Evolutionary conservation across 2,888 invertebrate species (phyloP), one percentile per base, ranked within the genome.

Genomic region (Lithosia quadra): DNA sequence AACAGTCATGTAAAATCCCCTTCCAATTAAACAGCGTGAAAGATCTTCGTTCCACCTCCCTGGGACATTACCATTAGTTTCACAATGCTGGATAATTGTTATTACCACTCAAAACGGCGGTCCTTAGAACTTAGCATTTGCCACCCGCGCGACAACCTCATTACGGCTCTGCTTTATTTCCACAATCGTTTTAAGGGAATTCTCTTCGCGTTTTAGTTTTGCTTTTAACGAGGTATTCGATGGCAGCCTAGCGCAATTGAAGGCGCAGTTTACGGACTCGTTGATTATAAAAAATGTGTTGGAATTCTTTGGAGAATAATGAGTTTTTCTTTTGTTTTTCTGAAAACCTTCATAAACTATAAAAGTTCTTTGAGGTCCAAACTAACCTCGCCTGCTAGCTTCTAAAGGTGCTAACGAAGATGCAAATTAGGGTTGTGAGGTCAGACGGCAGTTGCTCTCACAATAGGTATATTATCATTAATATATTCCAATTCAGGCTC

Each of bases 81-180:
- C 75, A 68, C 75, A 78, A 78, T 79, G 79, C 78, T 66, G 74
- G 79, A 79, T 88, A 86, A 89, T 86, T 86, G 86, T 88, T 87
- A 90, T 86, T 73, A 81, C 78, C 72, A 73, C 78, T 80, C 78
- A 82, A 86, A 86, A 79, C 67, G 49, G 83, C 71, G 80, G 72
- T 72, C 81, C 65, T 73, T 74, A 75, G 74, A 75, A 73, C 66
- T 72, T 75, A 75, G 73, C 76, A 73, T 84, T 76, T 72, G 72
- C 77, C 61, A 75, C 77, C 81, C 76, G 80, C 80, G 80, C 81
- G 59, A 80, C 73, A 68, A 68, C 75, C 82, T 85, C 81, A 81
- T 85, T 85, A 80, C 73, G 72, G 68, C 63, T 64, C 61, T 60
- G 58, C 61, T 72, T 80, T 76, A 74, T 74, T 71, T 69, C 72